Evolutionary conservation across 2,888 invertebrate genomes (phyloP).

Genomic region (Eilema griseolum): DNA sequence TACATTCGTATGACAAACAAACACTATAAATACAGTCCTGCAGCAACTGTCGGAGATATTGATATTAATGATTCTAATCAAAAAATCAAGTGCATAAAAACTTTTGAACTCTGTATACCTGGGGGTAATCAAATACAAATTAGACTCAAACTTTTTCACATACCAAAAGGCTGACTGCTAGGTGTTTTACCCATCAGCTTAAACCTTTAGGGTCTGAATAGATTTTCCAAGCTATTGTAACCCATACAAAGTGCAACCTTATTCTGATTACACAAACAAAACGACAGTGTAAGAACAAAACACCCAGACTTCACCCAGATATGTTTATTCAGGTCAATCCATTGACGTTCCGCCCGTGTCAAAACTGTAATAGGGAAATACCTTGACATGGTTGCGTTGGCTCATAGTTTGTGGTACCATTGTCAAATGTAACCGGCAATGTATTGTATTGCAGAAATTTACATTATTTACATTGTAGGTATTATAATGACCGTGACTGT

Average conservation of each 20-base stretch:
- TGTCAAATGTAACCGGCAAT: constrained; percentile 58
- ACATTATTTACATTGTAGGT: constrained; percentile 25
- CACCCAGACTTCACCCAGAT: constrained; percentile 6
- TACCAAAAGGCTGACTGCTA: too few species aligned
- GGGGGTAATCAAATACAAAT: too few species aligned
- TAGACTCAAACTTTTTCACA: too few species aligned
- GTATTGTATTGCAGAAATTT: constrained; percentile 61
- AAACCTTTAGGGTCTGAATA: neutral
- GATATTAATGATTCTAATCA: too few species aligned
- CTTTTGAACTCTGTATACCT: too few species aligned
- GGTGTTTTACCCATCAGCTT: too few species aligned
- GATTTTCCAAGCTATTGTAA: neutral
- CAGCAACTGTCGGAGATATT: too few species aligned
- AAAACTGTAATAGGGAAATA: constrained; percentile 72
- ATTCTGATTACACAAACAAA: constrained; percentile 1
- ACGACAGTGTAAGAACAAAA: constrained; percentile 13
- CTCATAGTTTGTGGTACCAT: constrained; percentile 53
- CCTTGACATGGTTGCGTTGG: constrained; percentile 71
- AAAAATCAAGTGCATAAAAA: too few species aligned
- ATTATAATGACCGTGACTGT: constrained; percentile 25
- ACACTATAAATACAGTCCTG: too few species aligned
- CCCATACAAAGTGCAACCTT: constrained; percentile 5
- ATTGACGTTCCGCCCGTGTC: constrained; percentile 60
- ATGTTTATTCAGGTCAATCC: constrained; percentile 52
- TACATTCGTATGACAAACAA: neutral